Evolutionary conservation across 2,797 vertebrate species (phyloP).

Genomic region (Chelmon rostratus): DNA sequence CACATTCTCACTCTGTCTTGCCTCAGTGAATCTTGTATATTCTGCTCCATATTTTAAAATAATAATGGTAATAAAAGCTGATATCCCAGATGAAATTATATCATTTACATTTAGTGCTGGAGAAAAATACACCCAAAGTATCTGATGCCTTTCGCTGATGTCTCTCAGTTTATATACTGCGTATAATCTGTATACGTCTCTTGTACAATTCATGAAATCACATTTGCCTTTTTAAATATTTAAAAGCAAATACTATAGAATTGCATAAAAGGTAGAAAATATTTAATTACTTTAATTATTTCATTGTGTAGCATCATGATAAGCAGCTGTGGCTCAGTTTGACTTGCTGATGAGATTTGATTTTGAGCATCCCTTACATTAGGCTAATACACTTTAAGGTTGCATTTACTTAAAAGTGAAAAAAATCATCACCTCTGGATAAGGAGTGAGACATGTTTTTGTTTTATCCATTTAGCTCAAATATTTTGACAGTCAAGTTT

Average conservation of each 20-base stretch:
- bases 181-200: conserved; percentile 11
- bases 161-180: conserved; percentile 2
- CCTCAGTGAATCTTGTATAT: conserved; percentile 69
- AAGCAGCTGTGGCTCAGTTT: conserved; percentile 41
- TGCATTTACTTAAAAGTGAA: background rate
- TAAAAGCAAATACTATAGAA: conserved; percentile 13
- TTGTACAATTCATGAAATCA: conserved; percentile 25
- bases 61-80: conserved; percentile 77
- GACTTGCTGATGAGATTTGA: conserved; percentile 50
- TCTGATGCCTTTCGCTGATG: conserved; percentile 44
- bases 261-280: conserved; percentile 1
- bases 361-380: conserved; percentile 23
- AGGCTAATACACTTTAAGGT: conserved; percentile 23
- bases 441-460: background rate
- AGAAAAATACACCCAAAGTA: conserved; percentile 39
- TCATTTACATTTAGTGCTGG: conserved; percentile 56
- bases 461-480: conserved; percentile 5
- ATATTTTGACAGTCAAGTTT: conserved; percentile 1
- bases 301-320: conserved; percentile 6
- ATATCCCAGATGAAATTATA: conserved; percentile 70
- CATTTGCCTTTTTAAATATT: conserved; percentile 28
- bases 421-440: background rate
- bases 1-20: conserved; percentile 62
- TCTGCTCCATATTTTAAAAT: conserved; percentile 73
- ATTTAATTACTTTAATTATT: background rate